phyloP scores from a whole-genome alignment of 2,113 vertebrate genomes.

The Ceuthmochares aereus region DNA sequence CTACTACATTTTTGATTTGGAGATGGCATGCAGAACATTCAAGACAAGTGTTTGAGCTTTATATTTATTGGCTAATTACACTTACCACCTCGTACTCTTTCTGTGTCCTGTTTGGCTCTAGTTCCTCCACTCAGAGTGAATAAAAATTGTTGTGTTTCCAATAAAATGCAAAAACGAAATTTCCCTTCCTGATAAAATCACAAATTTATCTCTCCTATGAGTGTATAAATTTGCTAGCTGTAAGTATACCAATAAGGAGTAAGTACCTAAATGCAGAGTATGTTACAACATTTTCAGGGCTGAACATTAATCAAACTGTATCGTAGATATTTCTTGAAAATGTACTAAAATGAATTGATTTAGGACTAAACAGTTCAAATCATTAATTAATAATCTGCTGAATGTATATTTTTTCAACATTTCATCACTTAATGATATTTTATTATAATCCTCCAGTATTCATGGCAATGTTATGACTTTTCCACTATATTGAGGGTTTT shows the following conservation, averaged over 20 bases:
- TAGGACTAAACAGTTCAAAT: background rate
- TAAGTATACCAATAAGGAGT: background rate
- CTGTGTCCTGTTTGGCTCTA: background rate
- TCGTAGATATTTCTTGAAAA: background rate
- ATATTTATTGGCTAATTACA: background rate
- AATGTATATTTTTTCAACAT: background rate
- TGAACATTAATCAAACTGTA: background rate
- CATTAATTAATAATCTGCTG: background rate
- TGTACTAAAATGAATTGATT: background rate
- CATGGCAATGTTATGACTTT: background rate
- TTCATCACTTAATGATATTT: background rate
- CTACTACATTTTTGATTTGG: background rate
- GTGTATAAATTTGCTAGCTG: background rate
- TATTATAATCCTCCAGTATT: background rate
- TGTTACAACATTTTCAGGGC: background rate
- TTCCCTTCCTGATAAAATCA: background rate
- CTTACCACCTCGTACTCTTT: background rate
- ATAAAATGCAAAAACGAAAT: background rate
- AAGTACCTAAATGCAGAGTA: background rate
- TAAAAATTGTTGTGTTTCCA: background rate
- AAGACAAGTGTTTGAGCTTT: background rate
- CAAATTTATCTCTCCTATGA: background rate
- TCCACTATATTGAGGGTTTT: fast-evolving
- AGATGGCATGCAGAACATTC: background rate
- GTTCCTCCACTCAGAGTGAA: background rate